phyloP scores from a whole-genome alignment of 2,888 invertebrate species.

The Chirona hameri region DNA sequence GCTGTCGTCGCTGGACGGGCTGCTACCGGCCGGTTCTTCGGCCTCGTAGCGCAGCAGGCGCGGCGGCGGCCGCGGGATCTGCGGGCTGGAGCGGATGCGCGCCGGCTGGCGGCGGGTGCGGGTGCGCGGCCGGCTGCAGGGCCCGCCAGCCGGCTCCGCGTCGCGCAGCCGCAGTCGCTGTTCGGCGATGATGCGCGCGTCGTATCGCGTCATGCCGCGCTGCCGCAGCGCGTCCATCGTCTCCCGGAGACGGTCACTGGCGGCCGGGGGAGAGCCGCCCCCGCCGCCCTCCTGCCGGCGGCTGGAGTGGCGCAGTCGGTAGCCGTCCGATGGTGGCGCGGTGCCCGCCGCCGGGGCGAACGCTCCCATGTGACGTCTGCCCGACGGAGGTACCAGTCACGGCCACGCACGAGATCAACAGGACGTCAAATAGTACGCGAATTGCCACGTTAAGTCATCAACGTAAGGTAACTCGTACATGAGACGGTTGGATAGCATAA shows the following conservation, averaged over 20 bases:
- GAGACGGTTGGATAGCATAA: too few species aligned
- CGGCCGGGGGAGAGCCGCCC: not conserved
- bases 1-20: conserved; percentile 5
- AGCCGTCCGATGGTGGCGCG: not conserved
- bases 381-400: not conserved
- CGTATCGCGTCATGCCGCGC: conserved; percentile 28
- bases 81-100: conserved; percentile 1
- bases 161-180: conserved; percentile 3
- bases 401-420: not conserved
- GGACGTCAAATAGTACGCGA: too few species aligned
- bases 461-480: too few species aligned
- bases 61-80: not conserved
- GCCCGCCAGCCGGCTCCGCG: not conserved
- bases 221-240: not conserved
- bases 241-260: not conserved
- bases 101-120: not conserved
- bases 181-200: conserved; percentile 24
- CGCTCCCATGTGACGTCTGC: not conserved
- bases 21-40: not conserved
- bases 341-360: not conserved
- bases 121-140: not conserved
- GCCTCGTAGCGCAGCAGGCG: not conserved
- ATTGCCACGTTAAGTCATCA: too few species aligned
- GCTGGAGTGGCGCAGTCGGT: not conserved
- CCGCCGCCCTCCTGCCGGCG: not conserved